These are phyloP conservation scores for Augochlora pura DNA, from an alignment of 1,140 invertebrate species.

Conservation along the genomic window DNA sequence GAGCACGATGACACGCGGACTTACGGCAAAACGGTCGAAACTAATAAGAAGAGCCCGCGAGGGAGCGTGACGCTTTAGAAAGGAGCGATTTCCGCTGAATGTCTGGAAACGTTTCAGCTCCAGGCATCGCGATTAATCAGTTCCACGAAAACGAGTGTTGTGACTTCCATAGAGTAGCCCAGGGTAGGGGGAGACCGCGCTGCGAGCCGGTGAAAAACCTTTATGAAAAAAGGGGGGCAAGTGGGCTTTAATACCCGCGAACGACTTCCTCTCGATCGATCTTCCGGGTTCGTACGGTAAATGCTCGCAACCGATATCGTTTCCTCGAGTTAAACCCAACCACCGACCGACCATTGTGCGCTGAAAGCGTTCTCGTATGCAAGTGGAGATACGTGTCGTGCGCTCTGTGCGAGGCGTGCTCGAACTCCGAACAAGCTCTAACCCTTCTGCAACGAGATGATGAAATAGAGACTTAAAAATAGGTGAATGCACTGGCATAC, in stretches of 20 bases:
- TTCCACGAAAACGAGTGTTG: slow-evolving; percentile 38
- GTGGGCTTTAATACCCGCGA: slow-evolving; percentile 36
- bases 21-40: not conserved
- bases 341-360: slow-evolving; percentile 21
- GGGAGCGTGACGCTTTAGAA: not conserved
- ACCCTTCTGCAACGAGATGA: not conserved
- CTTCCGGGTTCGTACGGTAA: slow-evolving; percentile 59
- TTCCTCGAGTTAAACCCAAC: slow-evolving; percentile 15
- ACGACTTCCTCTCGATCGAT: slow-evolving; percentile 61
- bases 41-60: slow-evolving; percentile 7
- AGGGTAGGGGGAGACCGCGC: not conserved
- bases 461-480: not conserved
- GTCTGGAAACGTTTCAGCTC: slow-evolving; percentile 4
- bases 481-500: too few relatives aligned
- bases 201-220: slow-evolving; percentile 21
- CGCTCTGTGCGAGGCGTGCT: not conserved
- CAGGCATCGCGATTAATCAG: slow-evolving; percentile 39
- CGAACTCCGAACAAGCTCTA: not conserved
- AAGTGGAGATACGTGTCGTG: slow-evolving; percentile 8
- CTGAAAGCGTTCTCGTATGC: slow-evolving; percentile 10
- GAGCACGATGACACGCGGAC: not conserved
- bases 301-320: slow-evolving; percentile 53
- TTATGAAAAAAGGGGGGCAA: slow-evolving; percentile 28
- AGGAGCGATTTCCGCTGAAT: slow-evolving; percentile 23
- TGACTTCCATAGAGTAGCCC: not conserved